These are phyloP conservation scores for Xiphophorus maculatus DNA, from an alignment of 2,113 vertebrate species.

Conservation along the genomic window DNA sequence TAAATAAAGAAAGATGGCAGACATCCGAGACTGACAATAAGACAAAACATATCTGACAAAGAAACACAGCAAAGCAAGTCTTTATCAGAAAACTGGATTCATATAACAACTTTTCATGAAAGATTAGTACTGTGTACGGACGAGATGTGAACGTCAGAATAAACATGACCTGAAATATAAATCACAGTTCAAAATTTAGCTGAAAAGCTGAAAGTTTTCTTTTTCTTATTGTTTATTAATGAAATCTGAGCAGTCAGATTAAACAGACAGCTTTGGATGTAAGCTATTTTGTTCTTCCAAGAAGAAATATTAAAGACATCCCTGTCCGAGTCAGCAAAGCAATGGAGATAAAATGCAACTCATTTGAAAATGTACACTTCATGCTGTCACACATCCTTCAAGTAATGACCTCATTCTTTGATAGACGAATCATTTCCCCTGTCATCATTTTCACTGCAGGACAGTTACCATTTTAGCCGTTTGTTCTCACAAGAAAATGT, in stretches of 20 bases:
- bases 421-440: conserved; percentile 29
- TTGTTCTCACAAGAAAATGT: conserved; percentile 49
- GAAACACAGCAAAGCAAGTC: conserved; percentile 18
- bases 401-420: conserved; percentile 63
- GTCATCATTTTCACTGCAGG: conserved; percentile 7
- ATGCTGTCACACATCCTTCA: conserved; percentile 50
- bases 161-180: conserved; percentile 30
- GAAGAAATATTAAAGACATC: conserved; percentile 49
- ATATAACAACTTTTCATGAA: conserved; percentile 8
- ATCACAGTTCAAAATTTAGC: no score
- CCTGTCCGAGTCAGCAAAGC: conserved; percentile 24
- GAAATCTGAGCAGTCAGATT: conserved; percentile 20
- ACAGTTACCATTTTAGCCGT: conserved; percentile 31
- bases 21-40: conserved; percentile 16
- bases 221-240: conserved; percentile 2
- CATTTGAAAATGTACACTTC: conserved; percentile 53
- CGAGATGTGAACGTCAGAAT: conserved; percentile 7
- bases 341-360: conserved; percentile 55
- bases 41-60: background rate
- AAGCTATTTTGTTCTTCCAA: conserved; percentile 39
- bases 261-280: conserved; percentile 39
- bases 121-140: background rate
- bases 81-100: conserved; percentile 1
- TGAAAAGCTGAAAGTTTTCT: no score
- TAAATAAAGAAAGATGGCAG: conserved; percentile 46